Evolutionary conservation across 2,888 invertebrate genomes (phyloP), one percentile per base, ranked within the genome.

Genomic region (Lycia hirtaria): DNA sequence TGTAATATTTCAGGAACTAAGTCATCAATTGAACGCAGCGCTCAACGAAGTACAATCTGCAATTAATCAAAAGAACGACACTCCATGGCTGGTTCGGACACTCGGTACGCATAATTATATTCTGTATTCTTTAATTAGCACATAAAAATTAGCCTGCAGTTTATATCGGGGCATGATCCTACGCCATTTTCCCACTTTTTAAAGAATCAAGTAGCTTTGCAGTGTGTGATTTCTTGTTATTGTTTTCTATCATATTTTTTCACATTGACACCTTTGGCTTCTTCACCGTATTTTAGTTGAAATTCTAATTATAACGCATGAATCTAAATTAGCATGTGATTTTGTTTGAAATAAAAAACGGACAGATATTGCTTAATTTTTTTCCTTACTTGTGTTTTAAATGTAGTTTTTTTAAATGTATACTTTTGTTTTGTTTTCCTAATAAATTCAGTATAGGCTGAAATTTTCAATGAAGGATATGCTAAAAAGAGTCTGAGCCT

Each of bases 71-170:
- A 90, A 88, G 47, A 72, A 90, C 0, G 98, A 98, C 95, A 95
- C 98, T 20, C 97, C 97, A 0, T 99, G 99, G 99, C 93, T 99
- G 50, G 97, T 97, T 64, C 98, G 98, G 87, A 98, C 98, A 0
- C 93, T 99, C 24, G 91, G 92, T 92, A 73, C 93, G 93, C 19
- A 43, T n/a, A n/a, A n/a, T n/a, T n/a, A n/a, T n/a, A n/a, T n/a
- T n/a, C n/a, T n/a, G n/a, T n/a, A n/a, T n/a, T n/a, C n/a, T n/a
- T n/a, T n/a, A n/a, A n/a, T n/a, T n/a, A n/a, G n/a, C n/a, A n/a
- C n/a, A n/a, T n/a, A n/a, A n/a, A n/a, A n/a, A n/a, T n/a, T n/a
- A n/a, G n/a, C n/a, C n/a, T n/a, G n/a, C n/a, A n/a, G n/a, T n/a
- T n/a, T n/a, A n/a, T n/a, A n/a, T n/a, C n/a, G n/a, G n/a, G n/a